Conservation (phyloP, 2,888 invertebrate species). For the Sipha maydis region DNA sequence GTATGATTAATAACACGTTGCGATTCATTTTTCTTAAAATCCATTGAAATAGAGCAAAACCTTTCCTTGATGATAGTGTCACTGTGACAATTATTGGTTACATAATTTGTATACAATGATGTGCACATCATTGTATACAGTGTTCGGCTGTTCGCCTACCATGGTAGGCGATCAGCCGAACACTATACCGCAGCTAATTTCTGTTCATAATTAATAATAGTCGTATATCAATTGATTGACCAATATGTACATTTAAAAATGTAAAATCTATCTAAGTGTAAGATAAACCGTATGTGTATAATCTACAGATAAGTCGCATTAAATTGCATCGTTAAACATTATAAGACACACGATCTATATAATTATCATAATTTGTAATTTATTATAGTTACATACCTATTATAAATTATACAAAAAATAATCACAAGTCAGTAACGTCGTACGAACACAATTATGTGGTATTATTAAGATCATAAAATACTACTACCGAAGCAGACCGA, state of each 20-base stretch:
- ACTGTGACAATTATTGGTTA: too few species aligned
- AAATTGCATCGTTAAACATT: not conserved
- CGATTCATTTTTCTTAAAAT: too few species aligned
- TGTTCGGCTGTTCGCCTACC: too few species aligned
- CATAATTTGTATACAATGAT: too few species aligned
- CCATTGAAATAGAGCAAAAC: too few species aligned
- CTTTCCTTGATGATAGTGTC: too few species aligned
- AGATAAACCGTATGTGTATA: too few species aligned
- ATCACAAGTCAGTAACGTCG: not conserved
- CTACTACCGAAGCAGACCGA: not conserved
- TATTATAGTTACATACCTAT: not conserved
- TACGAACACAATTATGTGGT: not conserved
- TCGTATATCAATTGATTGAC: not conserved
- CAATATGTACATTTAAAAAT: too few species aligned
- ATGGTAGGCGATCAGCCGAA: not conserved
- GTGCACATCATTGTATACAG: too few species aligned
- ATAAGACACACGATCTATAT: not conserved
- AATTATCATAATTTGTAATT: slow-evolving; percentile 20
- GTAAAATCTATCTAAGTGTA: too few species aligned
- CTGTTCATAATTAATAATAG: too few species aligned
- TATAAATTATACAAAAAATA: slow-evolving; percentile 30
- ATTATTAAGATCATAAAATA: not conserved
- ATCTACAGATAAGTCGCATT: not conserved
- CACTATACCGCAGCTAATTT: not conserved
- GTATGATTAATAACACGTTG: too few species aligned